Conservation (phyloP, 2,113 vertebrate species). For the Irena cyanogastra region DNA sequence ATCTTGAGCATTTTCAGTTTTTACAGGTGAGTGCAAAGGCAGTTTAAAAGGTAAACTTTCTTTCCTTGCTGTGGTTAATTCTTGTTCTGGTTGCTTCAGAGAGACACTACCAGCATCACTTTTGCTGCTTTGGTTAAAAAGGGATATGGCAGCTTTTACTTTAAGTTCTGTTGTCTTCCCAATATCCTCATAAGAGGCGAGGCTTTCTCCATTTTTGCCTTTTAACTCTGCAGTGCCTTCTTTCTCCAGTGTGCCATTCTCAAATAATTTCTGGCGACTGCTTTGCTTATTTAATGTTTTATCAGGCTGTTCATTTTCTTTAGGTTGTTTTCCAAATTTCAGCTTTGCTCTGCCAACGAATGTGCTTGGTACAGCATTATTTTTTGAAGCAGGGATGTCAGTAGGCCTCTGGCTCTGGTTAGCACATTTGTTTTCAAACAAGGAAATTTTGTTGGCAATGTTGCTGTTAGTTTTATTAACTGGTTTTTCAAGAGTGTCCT, state of each 20-base stretch:
- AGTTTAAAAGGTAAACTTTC: slow-evolving; percentile 13
- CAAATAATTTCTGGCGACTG: slow-evolving; percentile 52
- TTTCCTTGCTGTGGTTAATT: slow-evolving; percentile 15
- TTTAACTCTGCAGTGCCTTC: slow-evolving; percentile 50
- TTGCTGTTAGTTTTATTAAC: slow-evolving; percentile 74
- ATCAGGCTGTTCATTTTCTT: slow-evolving; percentile 67
- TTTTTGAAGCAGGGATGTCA: slow-evolving; percentile 68
- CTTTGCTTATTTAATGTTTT: slow-evolving; percentile 39
- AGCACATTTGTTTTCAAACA: slow-evolving; percentile 78
- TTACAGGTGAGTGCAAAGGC: background rate
- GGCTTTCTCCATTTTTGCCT: slow-evolving; percentile 14
- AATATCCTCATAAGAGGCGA: background rate
- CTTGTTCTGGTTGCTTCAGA: background rate
- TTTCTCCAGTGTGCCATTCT: slow-evolving; percentile 49
- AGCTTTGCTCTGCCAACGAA: slow-evolving; percentile 78
- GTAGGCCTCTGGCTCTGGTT: slow-evolving; percentile 66
- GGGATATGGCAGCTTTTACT: slow-evolving; percentile 34
- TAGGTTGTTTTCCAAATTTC: slow-evolving; percentile 74
- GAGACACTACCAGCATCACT: background rate
- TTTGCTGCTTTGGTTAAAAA: slow-evolving; percentile 35
- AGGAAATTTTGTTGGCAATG: slow-evolving; percentile 80
- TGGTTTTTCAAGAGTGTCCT: slow-evolving; percentile 67
- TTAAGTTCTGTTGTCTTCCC: slow-evolving; percentile 41
- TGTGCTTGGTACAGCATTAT: slow-evolving; percentile 56
- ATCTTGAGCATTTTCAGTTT: slow-evolving; percentile 31